Evolutionary conservation across 2,797 vertebrate genomes (phyloP).

Genomic region (Danio choprae): DNA sequence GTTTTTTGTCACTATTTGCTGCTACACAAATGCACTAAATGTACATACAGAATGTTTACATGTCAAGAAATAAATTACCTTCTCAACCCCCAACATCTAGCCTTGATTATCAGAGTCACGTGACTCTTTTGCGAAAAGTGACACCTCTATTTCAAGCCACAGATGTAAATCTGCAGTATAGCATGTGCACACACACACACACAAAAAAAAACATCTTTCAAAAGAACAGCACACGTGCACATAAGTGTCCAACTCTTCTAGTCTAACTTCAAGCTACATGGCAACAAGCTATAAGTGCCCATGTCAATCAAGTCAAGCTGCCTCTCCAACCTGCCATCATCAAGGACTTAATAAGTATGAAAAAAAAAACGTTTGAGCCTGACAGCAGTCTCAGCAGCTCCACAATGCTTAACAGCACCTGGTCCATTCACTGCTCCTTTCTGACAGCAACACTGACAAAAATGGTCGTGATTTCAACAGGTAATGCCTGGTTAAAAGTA

Average conservation of each 20-base stretch:
- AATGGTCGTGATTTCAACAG: too few species aligned
- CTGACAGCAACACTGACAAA: background rate
- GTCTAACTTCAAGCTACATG: slow-evolving; percentile 32
- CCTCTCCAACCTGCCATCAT: slow-evolving; percentile 39
- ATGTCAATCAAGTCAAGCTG: slow-evolving; percentile 42
- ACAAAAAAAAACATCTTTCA: background rate
- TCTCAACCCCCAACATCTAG: slow-evolving; percentile 20
- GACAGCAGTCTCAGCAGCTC: slow-evolving; percentile 45
- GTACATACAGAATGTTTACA: slow-evolving; percentile 11
- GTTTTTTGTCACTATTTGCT: too few species aligned
- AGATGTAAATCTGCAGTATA: background rate
- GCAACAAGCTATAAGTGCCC: slow-evolving; percentile 48
- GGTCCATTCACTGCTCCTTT: background rate
- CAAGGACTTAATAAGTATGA: slow-evolving; percentile 45
- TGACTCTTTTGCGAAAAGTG: slow-evolving; percentile 44
- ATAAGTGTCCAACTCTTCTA: background rate
- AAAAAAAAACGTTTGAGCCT: slow-evolving; percentile 36
- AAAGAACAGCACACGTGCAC: background rate
- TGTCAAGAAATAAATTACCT: slow-evolving; percentile 11
- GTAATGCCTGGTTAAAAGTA: too few species aligned
- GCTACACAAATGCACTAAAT: slow-evolving; percentile 19
- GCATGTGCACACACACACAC: slow-evolving; percentile 2
- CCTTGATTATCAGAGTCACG: slow-evolving; percentile 37
- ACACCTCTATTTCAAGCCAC: slow-evolving; percentile 38
- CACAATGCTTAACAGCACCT: slow-evolving; percentile 27